Percentiles rank a stretch among this genome's conserved stretches.
These are phyloP conservation scores for Sparidentex hasta DNA, from an alignment of 2,797 vertebrate species.

Conservation along the genomic window DNA sequence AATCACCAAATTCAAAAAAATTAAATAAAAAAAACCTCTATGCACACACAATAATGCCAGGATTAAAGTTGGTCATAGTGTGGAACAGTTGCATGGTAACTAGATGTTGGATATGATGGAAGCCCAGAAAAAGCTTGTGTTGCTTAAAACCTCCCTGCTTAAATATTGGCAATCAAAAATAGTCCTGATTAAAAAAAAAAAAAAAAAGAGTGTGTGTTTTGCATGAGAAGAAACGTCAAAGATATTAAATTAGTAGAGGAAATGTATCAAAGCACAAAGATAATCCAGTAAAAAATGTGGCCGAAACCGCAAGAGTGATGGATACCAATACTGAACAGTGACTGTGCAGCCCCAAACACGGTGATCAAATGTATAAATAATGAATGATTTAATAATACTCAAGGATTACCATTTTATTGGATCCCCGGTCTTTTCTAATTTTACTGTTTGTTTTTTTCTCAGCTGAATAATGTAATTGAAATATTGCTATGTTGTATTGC, in stretches of 20 bases:
- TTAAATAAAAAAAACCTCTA: too few relatives aligned
- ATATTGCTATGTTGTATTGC: background rate
- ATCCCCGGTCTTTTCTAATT: background rate
- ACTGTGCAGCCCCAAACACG: background rate
- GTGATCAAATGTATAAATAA: constrained; percentile 4
- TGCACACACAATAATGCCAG: background rate
- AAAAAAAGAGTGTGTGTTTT: too few relatives aligned
- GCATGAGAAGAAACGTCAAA: background rate
- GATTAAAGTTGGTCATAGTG: background rate
- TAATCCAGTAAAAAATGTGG: background rate
- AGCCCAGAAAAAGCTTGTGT: background rate
- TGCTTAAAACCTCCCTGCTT: too few relatives aligned
- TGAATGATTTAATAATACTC: constrained; percentile 1
- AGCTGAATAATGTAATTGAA: background rate
- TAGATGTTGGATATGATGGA: background rate
- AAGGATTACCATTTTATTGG: constrained; percentile 14
- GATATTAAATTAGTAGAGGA: background rate
- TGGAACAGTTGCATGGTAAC: background rate
- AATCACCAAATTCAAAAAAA: too few relatives aligned
- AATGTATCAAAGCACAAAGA: background rate
- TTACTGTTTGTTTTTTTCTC: background rate
- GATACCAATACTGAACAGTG: background rate
- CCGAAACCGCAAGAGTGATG: background rate
- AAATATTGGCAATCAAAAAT: background rate
- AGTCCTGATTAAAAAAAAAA: too few relatives aligned